A percentile compares a stretch with the other conserved stretches of the same genome.
phyloP scores from a whole-genome alignment of 2,888 invertebrate species.

The Ischnura elegans region DNA sequence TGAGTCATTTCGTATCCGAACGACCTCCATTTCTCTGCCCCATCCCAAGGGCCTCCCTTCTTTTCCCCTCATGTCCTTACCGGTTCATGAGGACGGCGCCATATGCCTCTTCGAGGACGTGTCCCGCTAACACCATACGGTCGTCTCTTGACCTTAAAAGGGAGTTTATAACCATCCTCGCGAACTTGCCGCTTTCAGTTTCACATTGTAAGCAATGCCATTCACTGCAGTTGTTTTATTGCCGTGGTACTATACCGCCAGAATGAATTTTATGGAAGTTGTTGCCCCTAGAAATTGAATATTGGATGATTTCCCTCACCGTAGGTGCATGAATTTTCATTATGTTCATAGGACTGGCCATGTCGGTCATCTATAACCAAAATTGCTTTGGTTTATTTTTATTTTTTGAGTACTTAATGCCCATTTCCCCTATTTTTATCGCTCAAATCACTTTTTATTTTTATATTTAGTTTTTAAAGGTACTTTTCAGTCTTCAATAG shows the following conservation, averaged over 20 bases:
- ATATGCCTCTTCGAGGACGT: slow-evolving; percentile 65
- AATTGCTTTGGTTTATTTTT: too few species aligned
- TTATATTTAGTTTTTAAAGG: too few species aligned
- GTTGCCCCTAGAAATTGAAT: too few species aligned
- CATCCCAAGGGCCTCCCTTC: slow-evolving; percentile 1
- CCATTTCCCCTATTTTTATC: not conserved
- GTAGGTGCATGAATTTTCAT: too few species aligned
- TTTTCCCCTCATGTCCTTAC: slow-evolving; percentile 55
- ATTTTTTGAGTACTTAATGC: not conserved
- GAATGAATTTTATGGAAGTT: too few species aligned
- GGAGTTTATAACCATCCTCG: slow-evolving; percentile 28
- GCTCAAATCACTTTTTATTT: too few species aligned
- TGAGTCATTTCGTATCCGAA: slow-evolving; percentile 59
- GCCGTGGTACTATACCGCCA: too few species aligned
- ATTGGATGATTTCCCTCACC: too few species aligned
- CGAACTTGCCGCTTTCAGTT: slow-evolving; percentile 43
- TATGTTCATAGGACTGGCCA: too few species aligned
- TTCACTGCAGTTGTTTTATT: not conserved
- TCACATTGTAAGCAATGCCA: not conserved
- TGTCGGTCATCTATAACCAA: too few species aligned
- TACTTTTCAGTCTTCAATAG: too few species aligned
- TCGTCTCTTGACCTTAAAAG: slow-evolving; percentile 64
- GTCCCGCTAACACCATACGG: slow-evolving; percentile 57
- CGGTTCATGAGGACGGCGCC: slow-evolving; percentile 60
- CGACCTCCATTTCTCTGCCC: slow-evolving; percentile 54